These are phyloP conservation scores for Agonopterix heracliana DNA, from an alignment of 2,888 invertebrate species.

Conservation along the genomic window DNA sequence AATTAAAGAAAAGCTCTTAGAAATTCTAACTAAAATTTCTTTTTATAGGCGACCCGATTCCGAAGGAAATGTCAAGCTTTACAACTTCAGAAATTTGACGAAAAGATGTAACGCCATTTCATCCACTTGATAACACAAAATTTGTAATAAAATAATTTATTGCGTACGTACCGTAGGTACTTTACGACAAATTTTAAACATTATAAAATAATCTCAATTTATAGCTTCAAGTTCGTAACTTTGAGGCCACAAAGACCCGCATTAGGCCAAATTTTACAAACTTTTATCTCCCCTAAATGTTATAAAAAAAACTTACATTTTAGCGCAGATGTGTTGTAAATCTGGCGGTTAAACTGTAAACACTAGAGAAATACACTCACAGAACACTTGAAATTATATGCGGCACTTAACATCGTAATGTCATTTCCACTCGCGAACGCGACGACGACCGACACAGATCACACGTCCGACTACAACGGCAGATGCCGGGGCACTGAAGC, in stretches of 20 bases:
- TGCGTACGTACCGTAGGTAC: background rate
- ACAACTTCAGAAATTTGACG: too few relatives aligned
- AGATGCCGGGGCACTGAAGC: constrained; percentile 56
- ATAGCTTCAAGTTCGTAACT: constrained; percentile 5
- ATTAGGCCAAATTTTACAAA: constrained; percentile 8
- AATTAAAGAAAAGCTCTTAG: too few relatives aligned
- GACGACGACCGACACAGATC: constrained; percentile 24
- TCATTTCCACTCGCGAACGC: constrained; percentile 40
- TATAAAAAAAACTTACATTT: constrained; percentile 33
- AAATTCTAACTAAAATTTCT: too few relatives aligned
- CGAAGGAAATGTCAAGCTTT: too few relatives aligned
- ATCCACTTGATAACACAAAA: background rate
- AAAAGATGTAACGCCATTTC: background rate
- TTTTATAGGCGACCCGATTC: too few relatives aligned
- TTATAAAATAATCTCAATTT: constrained; percentile 4
- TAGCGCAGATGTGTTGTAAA: constrained; percentile 21
- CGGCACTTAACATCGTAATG: constrained; percentile 55
- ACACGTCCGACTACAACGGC: constrained; percentile 46
- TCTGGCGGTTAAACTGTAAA: constrained; percentile 22
- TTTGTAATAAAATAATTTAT: background rate
- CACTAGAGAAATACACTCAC: constrained; percentile 40
- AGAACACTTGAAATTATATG: constrained; percentile 40
- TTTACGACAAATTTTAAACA: constrained; percentile 3
- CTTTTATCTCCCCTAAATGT: constrained; percentile 6
- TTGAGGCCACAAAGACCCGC: constrained; percentile 2